Conservation (phyloP, 2,797 vertebrate genomes). For the Propithecus perrieri region DNA sequence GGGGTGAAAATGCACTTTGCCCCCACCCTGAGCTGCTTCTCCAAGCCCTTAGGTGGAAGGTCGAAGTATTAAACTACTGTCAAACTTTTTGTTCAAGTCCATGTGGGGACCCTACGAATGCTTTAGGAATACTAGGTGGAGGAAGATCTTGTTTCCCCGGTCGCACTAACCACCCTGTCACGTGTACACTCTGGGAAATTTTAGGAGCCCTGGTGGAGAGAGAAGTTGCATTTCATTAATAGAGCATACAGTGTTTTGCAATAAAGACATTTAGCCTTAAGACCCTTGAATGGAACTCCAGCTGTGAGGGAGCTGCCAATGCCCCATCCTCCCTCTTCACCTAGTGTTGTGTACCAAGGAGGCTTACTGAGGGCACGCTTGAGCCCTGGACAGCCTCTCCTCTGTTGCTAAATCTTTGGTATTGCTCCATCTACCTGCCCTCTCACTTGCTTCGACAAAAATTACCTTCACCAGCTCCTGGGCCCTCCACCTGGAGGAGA, state of each 20-base stretch:
- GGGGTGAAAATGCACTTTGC: not conserved
- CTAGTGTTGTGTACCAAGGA: conserved; percentile 79
- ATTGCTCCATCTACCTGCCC: conserved; percentile 79
- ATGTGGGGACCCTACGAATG: not conserved
- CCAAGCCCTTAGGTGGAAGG: not conserved
- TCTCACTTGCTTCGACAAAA: conserved; percentile 71
- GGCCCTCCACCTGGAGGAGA: conserved; percentile 53
- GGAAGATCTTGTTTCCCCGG: not conserved
- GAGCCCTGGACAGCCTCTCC: conserved; percentile 68
- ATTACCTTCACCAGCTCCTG: conserved; percentile 74
- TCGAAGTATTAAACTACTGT: not conserved
- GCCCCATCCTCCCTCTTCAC: conserved; percentile 72
- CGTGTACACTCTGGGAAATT: not conserved
- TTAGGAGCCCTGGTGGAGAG: not conserved
- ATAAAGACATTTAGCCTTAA: conserved; percentile 88
- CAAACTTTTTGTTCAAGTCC: not conserved
- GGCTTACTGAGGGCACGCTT: conserved; percentile 77
- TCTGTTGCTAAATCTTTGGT: conserved; percentile 68
- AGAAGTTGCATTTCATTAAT: conserved; percentile 62
- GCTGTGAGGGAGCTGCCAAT: conserved; percentile 75
- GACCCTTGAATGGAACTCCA: conserved; percentile 81
- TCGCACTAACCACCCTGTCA: not conserved
- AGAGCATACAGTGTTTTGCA: conserved; percentile 78
- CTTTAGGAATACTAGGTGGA: not conserved
- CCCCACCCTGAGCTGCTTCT: not conserved